A percentile compares a stretch with the other conserved stretches of the same genome.
These are phyloP conservation scores for Agonopterix subpropinquella DNA, from an alignment of 2,888 invertebrate genomes.

Conservation along the genomic window DNA sequence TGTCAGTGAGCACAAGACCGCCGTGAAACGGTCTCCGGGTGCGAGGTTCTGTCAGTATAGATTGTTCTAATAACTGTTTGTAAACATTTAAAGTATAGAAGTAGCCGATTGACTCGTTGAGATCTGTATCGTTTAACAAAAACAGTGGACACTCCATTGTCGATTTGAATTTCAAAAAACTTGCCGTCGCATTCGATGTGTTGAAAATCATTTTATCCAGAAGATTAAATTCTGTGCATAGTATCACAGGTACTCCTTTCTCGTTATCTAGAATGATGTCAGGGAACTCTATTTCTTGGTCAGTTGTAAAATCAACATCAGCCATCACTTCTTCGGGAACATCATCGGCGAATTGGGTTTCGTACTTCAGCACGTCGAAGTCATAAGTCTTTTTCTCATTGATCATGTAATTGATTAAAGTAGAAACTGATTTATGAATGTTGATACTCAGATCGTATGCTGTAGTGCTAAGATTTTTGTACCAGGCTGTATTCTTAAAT, in stretches of 20 bases:
- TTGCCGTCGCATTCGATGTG: no score
- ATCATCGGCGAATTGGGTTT: slow-evolving; percentile 15
- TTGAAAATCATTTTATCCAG: no score
- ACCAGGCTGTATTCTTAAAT: slow-evolving; percentile 25
- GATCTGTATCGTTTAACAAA: no score
- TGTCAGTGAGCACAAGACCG: no score
- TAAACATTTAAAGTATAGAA: slow-evolving; percentile 38
- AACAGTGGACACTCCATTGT: no score
- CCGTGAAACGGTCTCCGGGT: slow-evolving; percentile 31
- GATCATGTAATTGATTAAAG: slow-evolving; percentile 37
- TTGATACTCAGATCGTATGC: slow-evolving; percentile 16
- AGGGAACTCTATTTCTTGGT: slow-evolving; percentile 38
- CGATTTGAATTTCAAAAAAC: no score
- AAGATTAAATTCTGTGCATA: no score
- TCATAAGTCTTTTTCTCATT: slow-evolving; percentile 30
- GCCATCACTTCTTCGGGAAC: slow-evolving; percentile 24
- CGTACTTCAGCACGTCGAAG: slow-evolving; percentile 33
- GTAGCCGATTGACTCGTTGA: slow-evolving; percentile 37
- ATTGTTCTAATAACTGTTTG: slow-evolving; percentile 26
- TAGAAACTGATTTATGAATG: slow-evolving; percentile 30
- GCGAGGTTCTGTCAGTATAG: slow-evolving; percentile 28
- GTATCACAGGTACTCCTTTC: no score
- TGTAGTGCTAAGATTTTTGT: slow-evolving; percentile 15
- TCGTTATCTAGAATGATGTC: no score
- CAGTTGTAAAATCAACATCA: slow-evolving; percentile 24